Evolutionary conservation across 2,797 vertebrate species (phyloP), one percentile per base, ranked within the genome.

Genomic region (Hemitrygon akajei): DNA sequence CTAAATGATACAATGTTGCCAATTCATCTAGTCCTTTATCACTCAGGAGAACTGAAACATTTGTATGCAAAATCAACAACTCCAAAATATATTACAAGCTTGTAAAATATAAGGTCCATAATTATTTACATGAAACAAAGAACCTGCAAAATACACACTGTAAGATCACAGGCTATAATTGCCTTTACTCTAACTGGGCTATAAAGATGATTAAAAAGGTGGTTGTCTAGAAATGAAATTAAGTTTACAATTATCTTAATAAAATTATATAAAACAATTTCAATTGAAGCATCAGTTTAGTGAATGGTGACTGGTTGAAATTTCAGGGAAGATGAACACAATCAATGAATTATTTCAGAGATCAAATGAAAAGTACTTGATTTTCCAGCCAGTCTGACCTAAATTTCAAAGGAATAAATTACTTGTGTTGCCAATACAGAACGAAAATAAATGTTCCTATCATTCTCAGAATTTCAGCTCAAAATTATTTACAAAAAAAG

Each of bases 331-430:
- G 14, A 30, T 58, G 40, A 93, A 93, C 16, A n/a, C 40, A 76
- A 58, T 93, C 7, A 30, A 18, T 4, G 22, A 22, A 75, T n/a
- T 66, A 34, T 89, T 69, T 69, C 37, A 69, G 40, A 30, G 56
- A 30, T 76, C 34, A 58, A 20, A 47, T 56, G 27, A 75, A 93
- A 93, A 37, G 37, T 25, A 56, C 12, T n/a, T 14, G 91, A 9
- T 75, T 93, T 76, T 25, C 66, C 91, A 93, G 40, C 37, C 66
- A 73, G 66, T 27, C 47, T 27, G 71, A 93, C 40, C 27, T 73
- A 93, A 56, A 56, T 76, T 27, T 30, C 37, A 93, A 93, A 93
- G 73, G 91, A 93, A 93, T 93, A 93, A 93, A 93, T 93, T 76
- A 58, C 73, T 56, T 58, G 82, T 86, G 47, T 86, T 86, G 22